phyloP scores from a whole-genome alignment of 2,797 vertebrate genomes.

The Ceryle rudis region DNA sequence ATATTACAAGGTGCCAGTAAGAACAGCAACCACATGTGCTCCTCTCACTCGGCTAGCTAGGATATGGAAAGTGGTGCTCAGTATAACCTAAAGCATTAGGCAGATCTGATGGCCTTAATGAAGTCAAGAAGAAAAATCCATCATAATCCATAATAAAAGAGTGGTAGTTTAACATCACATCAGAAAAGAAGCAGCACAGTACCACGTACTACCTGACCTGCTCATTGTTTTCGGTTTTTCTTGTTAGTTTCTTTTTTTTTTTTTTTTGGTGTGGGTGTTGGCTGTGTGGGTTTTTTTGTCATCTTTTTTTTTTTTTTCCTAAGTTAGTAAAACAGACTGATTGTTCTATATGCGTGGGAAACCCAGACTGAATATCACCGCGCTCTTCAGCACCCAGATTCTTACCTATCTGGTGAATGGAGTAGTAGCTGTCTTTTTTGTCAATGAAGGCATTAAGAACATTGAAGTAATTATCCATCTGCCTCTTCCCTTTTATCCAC shows the following conservation, averaged over 20 bases:
- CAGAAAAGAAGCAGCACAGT: neutral
- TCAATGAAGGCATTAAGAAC: conserved; percentile 96
- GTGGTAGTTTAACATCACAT: neutral
- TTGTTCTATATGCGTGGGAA: neutral
- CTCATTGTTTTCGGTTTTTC: neutral
- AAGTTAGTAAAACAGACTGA: neutral
- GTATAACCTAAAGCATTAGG: neutral
- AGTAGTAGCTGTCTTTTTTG: conserved; percentile 98
- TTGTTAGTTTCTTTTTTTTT: no score
- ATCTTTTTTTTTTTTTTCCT: neutral
- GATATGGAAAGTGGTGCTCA: neutral
- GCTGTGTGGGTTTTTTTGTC: no score
- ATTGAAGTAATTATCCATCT: conserved; percentile 88
- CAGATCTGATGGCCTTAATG: neutral
- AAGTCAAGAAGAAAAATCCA: neutral
- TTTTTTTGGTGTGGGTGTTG: no score
- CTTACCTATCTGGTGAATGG: conserved; percentile 98
- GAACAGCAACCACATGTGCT: neutral
- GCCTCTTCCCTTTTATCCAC: conserved; percentile 88
- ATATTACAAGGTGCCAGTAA: neutral
- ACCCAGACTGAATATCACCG: neutral
- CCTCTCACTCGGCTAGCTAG: neutral
- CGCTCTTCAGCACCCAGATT: neutral
- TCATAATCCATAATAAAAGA: neutral
- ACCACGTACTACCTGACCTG: neutral